These are phyloP conservation scores for Alexandromys oeconomus DNA, from an alignment of 2,797 vertebrate genomes.

Conservation along the genomic window DNA sequence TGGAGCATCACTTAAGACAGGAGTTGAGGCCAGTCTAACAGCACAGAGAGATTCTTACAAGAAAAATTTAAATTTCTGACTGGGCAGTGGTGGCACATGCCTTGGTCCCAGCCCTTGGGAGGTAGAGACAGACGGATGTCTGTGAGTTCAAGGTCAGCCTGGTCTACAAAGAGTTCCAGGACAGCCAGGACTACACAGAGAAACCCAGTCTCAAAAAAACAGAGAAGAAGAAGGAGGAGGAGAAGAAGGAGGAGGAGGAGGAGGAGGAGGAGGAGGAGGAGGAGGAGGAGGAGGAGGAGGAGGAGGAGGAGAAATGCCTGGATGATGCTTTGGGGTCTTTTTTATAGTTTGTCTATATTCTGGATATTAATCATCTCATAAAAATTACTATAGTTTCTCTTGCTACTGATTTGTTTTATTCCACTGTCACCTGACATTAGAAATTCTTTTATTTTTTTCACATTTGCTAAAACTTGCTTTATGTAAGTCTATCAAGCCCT, in stretches of 20 bases:
- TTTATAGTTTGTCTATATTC: neutral
- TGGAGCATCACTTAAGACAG: neutral
- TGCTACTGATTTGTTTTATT: neutral
- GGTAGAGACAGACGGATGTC: neutral
- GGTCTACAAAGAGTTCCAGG: neutral
- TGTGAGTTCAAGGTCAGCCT: neutral
- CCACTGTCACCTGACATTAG: neutral
- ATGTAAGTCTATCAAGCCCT: neutral
- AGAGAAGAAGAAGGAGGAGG: accelerated
- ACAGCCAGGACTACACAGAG: neutral
- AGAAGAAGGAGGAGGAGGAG: too few species aligned
- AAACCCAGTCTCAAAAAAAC: too few species aligned
- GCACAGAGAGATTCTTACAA: neutral
- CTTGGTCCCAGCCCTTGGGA: neutral
- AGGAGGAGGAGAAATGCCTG: neutral
- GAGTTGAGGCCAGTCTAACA: neutral
- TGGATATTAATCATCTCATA: neutral
- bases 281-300: too few species aligned
- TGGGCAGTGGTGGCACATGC: too few species aligned
- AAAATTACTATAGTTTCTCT: neutral
- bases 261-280: too few species aligned
- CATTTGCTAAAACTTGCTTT: neutral
- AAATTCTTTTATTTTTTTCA: neutral
- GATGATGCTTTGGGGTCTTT: neutral
- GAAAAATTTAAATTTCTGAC: neutral